phyloP scores from a whole-genome alignment of 2,113 vertebrate genomes.

The Microcebus jonahi region DNA sequence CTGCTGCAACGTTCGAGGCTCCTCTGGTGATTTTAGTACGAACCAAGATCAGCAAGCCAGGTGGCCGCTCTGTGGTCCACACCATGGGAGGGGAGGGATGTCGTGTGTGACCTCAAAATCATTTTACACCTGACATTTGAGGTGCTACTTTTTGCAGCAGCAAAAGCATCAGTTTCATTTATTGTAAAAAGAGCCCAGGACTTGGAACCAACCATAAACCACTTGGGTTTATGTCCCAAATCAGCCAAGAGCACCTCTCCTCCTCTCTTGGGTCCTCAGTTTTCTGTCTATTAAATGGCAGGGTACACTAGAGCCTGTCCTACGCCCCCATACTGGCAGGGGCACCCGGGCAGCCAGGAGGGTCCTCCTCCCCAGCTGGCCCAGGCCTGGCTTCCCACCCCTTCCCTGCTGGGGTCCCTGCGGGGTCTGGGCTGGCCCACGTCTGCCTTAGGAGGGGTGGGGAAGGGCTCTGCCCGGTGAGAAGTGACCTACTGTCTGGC shows the following conservation, averaged over 20 bases:
- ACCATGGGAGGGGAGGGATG: neutral
- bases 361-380: neutral
- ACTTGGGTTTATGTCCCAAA: neutral
- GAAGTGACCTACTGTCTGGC: neutral
- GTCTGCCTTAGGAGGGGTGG: neutral
- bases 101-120: neutral
- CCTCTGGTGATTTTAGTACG: neutral
- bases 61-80: neutral
- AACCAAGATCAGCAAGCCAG: accelerated
- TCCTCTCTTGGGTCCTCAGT: neutral
- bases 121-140: neutral
- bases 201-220: neutral
- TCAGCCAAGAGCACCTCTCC: neutral
- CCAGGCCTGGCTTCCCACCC: neutral
- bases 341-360: neutral
- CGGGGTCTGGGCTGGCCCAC: neutral
- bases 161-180: neutral
- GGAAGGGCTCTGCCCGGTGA: neutral
- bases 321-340: neutral
- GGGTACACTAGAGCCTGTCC: neutral
- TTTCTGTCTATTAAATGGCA: neutral
- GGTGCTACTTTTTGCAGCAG: neutral
- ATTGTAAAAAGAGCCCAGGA: neutral
- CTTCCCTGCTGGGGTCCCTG: neutral
- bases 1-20: neutral